A percentile compares a stretch with the other conserved stretches of the same genome.
phyloP scores from a whole-genome alignment of 2,888 invertebrate species.

The Blera fallax region DNA sequence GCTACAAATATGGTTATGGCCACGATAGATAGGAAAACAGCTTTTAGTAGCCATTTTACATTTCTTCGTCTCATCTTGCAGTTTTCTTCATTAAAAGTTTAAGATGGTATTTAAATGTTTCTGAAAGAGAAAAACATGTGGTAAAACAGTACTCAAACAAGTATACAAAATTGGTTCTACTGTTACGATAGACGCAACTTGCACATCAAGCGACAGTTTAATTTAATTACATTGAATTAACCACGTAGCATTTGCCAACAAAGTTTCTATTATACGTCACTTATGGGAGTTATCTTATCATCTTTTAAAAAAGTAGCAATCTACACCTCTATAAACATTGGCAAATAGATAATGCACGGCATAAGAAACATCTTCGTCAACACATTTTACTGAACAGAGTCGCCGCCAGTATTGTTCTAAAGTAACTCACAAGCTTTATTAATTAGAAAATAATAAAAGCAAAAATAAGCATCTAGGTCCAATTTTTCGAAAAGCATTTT shows the following conservation, averaged over 20 bases:
- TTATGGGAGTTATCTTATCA: background rate
- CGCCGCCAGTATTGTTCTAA: background rate
- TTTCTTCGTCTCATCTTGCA: conserved; percentile 79
- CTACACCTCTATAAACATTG: conserved; percentile 48
- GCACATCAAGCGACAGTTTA: no score
- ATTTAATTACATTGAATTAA: background rate
- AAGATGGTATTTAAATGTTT: background rate
- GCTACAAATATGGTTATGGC: conserved; percentile 77
- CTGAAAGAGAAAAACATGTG: background rate
- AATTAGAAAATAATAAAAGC: background rate
- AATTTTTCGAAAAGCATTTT: background rate
- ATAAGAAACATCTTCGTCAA: background rate
- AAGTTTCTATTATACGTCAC: background rate
- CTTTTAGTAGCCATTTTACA: conserved; percentile 79
- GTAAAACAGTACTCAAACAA: background rate
- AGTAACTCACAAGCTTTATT: background rate
- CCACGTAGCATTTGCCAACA: background rate
- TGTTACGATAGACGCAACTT: background rate
- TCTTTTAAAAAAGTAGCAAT: background rate
- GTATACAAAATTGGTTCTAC: background rate
- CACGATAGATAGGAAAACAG: conserved; percentile 76
- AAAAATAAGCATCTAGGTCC: background rate
- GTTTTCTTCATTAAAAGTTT: background rate
- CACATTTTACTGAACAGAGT: background rate
- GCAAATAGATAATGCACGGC: background rate